Evolutionary conservation across 2,888 invertebrate genomes (phyloP).

Genomic region (Tipula vernalis): DNA sequence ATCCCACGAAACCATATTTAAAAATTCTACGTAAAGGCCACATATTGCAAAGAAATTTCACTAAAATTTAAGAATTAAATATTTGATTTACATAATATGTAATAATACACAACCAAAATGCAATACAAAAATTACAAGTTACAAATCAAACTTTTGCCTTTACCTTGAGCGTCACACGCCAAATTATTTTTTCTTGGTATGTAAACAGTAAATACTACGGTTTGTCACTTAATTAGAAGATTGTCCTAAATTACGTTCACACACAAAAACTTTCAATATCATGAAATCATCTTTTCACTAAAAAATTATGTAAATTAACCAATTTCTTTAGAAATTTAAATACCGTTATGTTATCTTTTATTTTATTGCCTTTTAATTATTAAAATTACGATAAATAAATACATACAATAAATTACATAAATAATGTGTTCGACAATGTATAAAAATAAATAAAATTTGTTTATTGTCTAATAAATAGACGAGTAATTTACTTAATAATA

Average conservation of each 20-base stretch:
- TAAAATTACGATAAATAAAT: not conserved
- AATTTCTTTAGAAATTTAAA: not conserved
- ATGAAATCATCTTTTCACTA: not conserved
- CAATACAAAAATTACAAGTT: not conserved
- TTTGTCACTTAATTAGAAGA: not conserved
- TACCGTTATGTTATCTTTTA: not conserved
- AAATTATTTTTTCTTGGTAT: not conserved
- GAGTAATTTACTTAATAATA: not conserved
- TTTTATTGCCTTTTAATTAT: not conserved
- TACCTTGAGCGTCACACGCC: not conserved
- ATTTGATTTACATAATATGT: not conserved
- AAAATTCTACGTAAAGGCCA: slow-evolving; percentile 23
- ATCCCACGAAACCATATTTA: slow-evolving; percentile 35
- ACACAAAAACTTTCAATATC: not conserved
- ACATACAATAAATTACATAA: not conserved
- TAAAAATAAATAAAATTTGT: not conserved
- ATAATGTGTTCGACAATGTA: not conserved
- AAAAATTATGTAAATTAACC: not conserved
- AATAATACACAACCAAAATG: not conserved
- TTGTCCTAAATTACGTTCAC: not conserved
- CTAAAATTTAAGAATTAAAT: not conserved
- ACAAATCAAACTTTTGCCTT: not conserved
- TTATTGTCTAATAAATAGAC: not conserved
- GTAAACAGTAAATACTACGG: not conserved
- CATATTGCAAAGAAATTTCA: not conserved